Percentiles rank a stretch among this genome's conserved stretches.
These are phyloP conservation scores for Pelusios castaneus DNA, from an alignment of 2,113 vertebrate species.

Conservation along the genomic window DNA sequence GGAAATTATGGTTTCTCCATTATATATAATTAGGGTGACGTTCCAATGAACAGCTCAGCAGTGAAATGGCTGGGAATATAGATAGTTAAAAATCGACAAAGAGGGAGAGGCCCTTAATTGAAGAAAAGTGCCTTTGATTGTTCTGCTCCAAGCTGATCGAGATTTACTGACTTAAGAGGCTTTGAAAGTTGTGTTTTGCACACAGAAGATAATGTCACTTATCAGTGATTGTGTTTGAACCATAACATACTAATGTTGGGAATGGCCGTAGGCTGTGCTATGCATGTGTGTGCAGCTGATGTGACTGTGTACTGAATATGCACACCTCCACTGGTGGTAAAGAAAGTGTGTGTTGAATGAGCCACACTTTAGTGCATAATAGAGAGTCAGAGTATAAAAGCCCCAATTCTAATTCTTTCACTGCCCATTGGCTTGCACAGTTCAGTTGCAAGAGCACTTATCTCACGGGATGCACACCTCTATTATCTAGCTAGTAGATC, in stretches of 20 bases:
- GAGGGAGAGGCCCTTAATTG: not conserved
- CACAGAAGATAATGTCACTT: not conserved
- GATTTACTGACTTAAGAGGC: not conserved
- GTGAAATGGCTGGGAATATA: not conserved
- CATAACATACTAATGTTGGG: not conserved
- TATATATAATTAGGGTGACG: not conserved
- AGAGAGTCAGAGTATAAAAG: not conserved
- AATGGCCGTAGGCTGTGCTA: not conserved
- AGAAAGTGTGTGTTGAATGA: not conserved
- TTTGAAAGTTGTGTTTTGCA: not conserved
- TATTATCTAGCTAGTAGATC: slow-evolving; percentile 2
- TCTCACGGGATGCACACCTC: not conserved
- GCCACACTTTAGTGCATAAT: not conserved
- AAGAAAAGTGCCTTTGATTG: not conserved
- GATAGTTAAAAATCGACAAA: not conserved
- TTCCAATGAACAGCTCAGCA: not conserved
- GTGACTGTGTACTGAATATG: not conserved
- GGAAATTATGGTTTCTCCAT: not conserved
- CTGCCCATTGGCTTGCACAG: fast-evolving
- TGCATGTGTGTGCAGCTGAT: not conserved
- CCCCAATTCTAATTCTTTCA: not conserved
- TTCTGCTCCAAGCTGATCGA: not conserved
- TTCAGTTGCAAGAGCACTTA: not conserved
- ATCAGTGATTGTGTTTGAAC: not conserved
- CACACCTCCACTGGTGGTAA: not conserved